Conservation (phyloP, 1,140 invertebrate species). For the Wiebesia pumilae region DNA sequence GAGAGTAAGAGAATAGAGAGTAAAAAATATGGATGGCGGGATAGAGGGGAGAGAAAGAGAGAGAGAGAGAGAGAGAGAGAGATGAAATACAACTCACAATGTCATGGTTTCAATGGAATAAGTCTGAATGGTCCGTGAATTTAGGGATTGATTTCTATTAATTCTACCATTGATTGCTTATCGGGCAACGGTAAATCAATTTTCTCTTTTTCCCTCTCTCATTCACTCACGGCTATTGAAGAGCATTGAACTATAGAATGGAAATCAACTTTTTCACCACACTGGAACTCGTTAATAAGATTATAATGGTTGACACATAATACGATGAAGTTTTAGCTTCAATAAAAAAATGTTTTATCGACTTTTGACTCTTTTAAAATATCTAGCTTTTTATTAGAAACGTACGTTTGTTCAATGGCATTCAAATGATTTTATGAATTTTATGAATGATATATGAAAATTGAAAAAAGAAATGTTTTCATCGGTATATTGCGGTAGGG, state of each 20-base stretch:
- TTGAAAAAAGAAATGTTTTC: constrained; percentile 34
- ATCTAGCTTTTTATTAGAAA: constrained; percentile 22
- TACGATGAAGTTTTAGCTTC: not conserved
- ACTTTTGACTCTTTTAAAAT: not conserved
- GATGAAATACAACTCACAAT: constrained; percentile 21
- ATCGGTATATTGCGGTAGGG: not conserved
- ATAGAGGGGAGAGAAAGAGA: not conserved
- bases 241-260: constrained; percentile 13
- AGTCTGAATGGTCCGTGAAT: constrained; percentile 45
- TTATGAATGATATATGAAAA: constrained; percentile 1
- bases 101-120: constrained; percentile 32
- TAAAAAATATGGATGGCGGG: not conserved
- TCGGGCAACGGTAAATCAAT: constrained; percentile 46
- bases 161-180: constrained; percentile 50
- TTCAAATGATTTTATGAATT: not conserved
- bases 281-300: constrained; percentile 40
- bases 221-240: constrained; percentile 6
- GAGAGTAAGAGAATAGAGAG: not conserved
- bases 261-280: constrained; percentile 5
- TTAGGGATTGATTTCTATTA: constrained; percentile 51
- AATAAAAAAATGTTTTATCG: constrained; percentile 3
- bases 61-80: constrained; percentile 10
- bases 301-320: constrained; percentile 31
- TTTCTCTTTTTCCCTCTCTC: not conserved
- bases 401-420: not conserved